phyloP scores from a whole-genome alignment of 1,140 invertebrate species.

The Heliconius nattereri region DNA sequence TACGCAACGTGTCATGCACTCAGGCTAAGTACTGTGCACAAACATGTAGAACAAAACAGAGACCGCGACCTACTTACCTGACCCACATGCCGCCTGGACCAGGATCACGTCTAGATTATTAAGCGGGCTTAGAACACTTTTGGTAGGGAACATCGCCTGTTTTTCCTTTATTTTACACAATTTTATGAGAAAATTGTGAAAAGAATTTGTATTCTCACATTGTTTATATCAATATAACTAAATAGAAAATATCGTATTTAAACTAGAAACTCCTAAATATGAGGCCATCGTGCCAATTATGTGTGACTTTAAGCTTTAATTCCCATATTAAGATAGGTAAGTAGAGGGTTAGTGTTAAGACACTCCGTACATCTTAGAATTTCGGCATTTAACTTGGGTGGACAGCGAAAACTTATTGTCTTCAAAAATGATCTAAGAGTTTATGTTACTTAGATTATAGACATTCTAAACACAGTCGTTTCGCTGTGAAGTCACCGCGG shows the following conservation, averaged over 20 bases:
- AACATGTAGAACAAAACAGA: slow-evolving; percentile 15
- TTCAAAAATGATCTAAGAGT: neutral
- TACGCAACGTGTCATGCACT: too few relatives aligned
- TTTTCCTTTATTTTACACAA: too few relatives aligned
- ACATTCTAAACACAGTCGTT: neutral
- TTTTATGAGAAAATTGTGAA: neutral
- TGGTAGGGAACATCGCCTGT: neutral
- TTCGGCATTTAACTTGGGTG: too few relatives aligned
- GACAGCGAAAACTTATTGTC: too few relatives aligned
- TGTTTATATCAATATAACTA: too few relatives aligned
- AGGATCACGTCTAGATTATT: slow-evolving; percentile 25
- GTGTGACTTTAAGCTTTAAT: too few relatives aligned
- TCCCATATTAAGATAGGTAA: too few relatives aligned
- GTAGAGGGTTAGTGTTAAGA: too few relatives aligned
- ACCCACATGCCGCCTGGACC: slow-evolving; percentile 33
- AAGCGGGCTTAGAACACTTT: slow-evolving; percentile 10
- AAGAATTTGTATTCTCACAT: neutral
- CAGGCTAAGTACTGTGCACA: neutral
- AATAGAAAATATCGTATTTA: too few relatives aligned
- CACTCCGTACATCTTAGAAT: too few relatives aligned
- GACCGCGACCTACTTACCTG: slow-evolving; percentile 28
- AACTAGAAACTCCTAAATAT: too few relatives aligned
- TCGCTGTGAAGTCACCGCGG: neutral
- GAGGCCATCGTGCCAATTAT: too few relatives aligned
- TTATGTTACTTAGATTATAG: neutral